Evolutionary conservation across 2,113 vertebrate species (phyloP).

Genomic region (Leucopsar rothschildi): DNA sequence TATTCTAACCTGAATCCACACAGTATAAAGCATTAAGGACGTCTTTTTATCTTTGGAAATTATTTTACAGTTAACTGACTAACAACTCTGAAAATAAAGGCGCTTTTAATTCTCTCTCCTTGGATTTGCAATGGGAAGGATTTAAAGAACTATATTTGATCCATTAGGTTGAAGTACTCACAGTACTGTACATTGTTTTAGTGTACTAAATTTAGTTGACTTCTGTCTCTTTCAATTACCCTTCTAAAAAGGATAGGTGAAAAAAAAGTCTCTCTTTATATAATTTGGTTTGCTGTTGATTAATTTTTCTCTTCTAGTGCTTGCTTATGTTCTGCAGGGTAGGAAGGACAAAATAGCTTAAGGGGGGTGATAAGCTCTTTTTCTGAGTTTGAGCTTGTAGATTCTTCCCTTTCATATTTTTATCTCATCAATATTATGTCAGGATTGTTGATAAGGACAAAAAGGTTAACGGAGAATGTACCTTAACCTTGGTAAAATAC

Average conservation of each 20-base stretch:
- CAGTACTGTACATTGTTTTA: conserved; percentile 43
- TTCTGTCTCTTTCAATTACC: conserved; percentile 60
- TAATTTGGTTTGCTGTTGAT: conserved; percentile 39
- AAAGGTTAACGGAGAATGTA: neutral
- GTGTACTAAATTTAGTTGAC: conserved; percentile 62
- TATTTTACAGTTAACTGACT: conserved; percentile 20
- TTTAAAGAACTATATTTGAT: conserved; percentile 36
- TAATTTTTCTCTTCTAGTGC: neutral
- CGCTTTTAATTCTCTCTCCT: neutral
- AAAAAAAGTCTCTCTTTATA: conserved; percentile 42
- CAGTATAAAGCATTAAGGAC: neutral
- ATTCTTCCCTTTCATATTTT: neutral
- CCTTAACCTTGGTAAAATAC: neutral
- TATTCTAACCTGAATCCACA: neutral
- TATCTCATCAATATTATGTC: neutral
- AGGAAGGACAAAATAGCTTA: neutral
- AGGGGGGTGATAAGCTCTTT: neutral
- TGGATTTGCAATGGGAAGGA: neutral
- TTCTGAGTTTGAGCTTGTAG: neutral
- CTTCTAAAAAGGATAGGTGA: conserved; percentile 26
- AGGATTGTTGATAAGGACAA: neutral
- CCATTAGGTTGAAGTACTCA: conserved; percentile 4
- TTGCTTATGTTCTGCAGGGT: neutral
- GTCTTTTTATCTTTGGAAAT: neutral
- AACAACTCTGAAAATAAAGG: conserved; percentile 3